Percentiles rank a stretch among this genome's conserved stretches.
Evolutionary conservation across 2,888 invertebrate species (phyloP).

Genomic region (Invenusta paracnida): DNA sequence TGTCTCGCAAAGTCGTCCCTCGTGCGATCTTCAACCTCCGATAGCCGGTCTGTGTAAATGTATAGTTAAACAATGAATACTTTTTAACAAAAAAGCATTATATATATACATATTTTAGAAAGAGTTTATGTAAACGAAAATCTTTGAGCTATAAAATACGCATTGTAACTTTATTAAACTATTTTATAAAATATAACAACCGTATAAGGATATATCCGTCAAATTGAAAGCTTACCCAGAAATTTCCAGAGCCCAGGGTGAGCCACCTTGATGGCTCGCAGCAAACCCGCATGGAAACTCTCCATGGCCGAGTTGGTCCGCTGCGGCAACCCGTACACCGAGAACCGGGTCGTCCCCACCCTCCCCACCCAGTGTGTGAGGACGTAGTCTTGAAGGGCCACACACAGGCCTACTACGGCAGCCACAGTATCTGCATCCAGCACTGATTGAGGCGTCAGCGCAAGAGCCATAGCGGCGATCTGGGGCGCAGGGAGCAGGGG

Average conservation of each 20-base stretch:
- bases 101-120: too few relatives aligned
- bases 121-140: too few relatives aligned
- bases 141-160: too few relatives aligned
- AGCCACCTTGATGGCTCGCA: background rate
- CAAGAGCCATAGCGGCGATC: background rate
- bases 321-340: background rate
- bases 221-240: background rate
- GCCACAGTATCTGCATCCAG: background rate
- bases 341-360: too few relatives aligned
- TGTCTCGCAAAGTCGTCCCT: background rate
- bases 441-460: background rate
- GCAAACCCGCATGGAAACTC: background rate
- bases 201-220: background rate
- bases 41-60: background rate
- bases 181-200: background rate
- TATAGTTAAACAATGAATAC: too few relatives aligned
- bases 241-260: background rate
- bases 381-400: too few relatives aligned
- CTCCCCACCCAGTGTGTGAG: too few relatives aligned
- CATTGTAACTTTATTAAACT: too few relatives aligned
- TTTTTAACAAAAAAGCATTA: too few relatives aligned
- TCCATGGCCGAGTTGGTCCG: background rate
- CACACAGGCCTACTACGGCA: background rate
- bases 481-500: background rate
- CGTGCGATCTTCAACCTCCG: background rate